Evolutionary conservation across 2,888 invertebrate species (phyloP).

Genomic region (Trichopoda pennipes): DNA sequence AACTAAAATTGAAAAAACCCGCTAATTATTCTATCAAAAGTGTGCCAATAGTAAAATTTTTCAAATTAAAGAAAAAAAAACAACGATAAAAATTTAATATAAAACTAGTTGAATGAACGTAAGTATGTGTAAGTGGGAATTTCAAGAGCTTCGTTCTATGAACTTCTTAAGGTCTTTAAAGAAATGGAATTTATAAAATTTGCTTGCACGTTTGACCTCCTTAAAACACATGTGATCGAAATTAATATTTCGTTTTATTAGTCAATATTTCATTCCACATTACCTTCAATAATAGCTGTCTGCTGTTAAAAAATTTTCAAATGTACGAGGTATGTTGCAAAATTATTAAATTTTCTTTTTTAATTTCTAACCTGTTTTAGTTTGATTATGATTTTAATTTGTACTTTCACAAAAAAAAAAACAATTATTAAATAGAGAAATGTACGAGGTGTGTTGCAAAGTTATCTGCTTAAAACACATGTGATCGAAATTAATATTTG

Average conservation of each 20-base stretch:
- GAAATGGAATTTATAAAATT: background rate
- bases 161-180: conserved; percentile 48
- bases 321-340: background rate
- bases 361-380: too few relatives aligned
- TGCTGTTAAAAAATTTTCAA: background rate
- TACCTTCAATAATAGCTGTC: conserved; percentile 11
- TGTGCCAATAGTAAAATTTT: conserved; percentile 35
- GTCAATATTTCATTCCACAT: too few relatives aligned
- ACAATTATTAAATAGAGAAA: too few relatives aligned
- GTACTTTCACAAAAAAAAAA: too few relatives aligned
- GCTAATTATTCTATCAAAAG: conserved; percentile 35
- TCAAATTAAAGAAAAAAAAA: conserved; percentile 12
- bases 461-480: too few relatives aligned
- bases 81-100: conserved; percentile 1
- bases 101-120: conserved; percentile 28
- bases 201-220: conserved; percentile 34
- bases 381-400: too few relatives aligned
- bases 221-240: conserved; percentile 24
- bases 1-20: conserved; percentile 10
- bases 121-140: conserved; percentile 39
- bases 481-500: conserved; percentile 1
- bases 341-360: too few relatives aligned
- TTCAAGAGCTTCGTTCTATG: conserved; percentile 53
- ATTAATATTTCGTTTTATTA: too few relatives aligned
- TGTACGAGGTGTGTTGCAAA: too few relatives aligned